Evolutionary conservation across 2,113 vertebrate species (phyloP).

Genomic region (Trogon melanurus): DNA sequence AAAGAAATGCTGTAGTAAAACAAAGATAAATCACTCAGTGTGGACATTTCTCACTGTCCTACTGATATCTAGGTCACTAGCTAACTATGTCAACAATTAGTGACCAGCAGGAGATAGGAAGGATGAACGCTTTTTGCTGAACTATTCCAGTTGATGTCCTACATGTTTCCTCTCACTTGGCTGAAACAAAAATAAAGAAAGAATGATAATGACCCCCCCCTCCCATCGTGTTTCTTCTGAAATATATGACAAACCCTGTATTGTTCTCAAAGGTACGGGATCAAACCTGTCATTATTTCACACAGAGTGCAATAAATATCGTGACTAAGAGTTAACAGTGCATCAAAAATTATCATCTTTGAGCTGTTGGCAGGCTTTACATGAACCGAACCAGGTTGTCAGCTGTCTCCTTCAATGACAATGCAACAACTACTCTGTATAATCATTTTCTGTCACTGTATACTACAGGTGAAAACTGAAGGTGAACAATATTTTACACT

Average conservation of each 20-base stretch:
- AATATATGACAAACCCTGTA: background rate
- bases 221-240: background rate
- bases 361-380: background rate
- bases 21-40: background rate
- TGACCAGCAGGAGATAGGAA: background rate
- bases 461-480: background rate
- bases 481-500: background rate
- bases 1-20: background rate
- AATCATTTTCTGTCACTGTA: background rate
- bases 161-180: background rate
- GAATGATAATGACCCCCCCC: background rate
- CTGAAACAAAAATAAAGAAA: background rate
- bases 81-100: background rate
- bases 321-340: background rate
- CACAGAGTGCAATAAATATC: background rate
- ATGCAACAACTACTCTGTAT: background rate
- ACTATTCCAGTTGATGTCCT: background rate
- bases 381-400: background rate
- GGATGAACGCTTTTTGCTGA: background rate
- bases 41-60: background rate
- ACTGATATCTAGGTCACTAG: background rate
- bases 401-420: background rate
- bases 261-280: background rate
- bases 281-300: constrained; percentile 7
- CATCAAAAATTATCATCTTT: background rate